A percentile compares a stretch with the other conserved stretches of the same genome.
phyloP scores from a whole-genome alignment of 2,888 invertebrate species.

The Galerucella nymphaeae region DNA sequence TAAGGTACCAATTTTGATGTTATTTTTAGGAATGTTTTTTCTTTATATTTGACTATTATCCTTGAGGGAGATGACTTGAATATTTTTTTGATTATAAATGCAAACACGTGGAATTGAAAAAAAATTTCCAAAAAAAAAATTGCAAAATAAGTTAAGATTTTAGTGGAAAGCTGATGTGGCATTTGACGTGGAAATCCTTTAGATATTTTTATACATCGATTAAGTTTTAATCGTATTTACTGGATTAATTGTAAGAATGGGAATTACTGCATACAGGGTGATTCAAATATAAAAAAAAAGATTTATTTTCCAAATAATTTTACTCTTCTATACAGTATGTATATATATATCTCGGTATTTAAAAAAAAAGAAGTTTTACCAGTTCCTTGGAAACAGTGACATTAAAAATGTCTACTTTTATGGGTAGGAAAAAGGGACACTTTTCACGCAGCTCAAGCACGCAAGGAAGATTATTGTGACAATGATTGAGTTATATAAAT shows the following conservation, averaged over 20 bases:
- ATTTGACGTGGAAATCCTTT: not conserved
- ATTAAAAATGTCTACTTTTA: not conserved
- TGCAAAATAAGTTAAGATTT: not conserved
- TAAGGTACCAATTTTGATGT: slow-evolving; percentile 31
- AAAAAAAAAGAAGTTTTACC: too few species aligned
- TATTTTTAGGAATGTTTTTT: too few species aligned
- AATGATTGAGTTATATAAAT: not conserved
- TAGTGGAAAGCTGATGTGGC: not conserved
- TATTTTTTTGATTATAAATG: too few species aligned
- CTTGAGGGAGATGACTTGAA: too few species aligned
- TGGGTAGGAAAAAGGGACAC: slow-evolving; percentile 64
- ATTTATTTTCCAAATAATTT: too few species aligned
- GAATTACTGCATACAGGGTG: not conserved
- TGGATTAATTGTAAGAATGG: too few species aligned
- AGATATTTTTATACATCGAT: not conserved
- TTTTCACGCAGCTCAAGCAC: not conserved
- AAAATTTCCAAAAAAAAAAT: too few species aligned
- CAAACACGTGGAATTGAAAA: too few species aligned
- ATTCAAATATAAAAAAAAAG: not conserved
- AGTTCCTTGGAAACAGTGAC: too few species aligned
- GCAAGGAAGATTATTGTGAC: not conserved
- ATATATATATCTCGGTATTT: too few species aligned
- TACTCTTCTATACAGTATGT: too few species aligned
- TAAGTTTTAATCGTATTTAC: not conserved
- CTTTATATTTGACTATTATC: too few species aligned